Conservation (phyloP, 2,888 invertebrate species). For the Drosophila nr. perissopoda region DNA sequence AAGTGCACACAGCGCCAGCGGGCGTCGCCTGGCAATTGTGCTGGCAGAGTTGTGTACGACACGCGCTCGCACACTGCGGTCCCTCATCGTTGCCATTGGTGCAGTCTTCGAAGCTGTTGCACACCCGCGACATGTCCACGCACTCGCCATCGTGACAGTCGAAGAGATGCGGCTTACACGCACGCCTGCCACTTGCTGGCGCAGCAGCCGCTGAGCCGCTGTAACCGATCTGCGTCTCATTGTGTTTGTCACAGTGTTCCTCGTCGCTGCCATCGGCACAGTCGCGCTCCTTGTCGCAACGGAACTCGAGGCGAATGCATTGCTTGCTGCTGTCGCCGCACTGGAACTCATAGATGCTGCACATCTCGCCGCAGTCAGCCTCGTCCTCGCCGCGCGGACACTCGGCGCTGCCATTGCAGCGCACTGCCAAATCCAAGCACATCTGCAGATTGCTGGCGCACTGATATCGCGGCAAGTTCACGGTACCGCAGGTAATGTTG, state of each 20-base stretch:
- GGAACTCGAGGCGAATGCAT: constrained; percentile 87
- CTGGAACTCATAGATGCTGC: constrained; percentile 88
- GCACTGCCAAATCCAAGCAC: constrained; percentile 82
- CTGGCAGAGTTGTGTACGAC: constrained; percentile 85
- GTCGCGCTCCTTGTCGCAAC: constrained; percentile 88
- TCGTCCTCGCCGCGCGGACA: constrained; percentile 92
- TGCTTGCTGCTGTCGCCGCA: constrained; percentile 88
- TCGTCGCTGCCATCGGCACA: constrained; percentile 92
- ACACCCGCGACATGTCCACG: constrained; percentile 88
- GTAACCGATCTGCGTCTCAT: constrained; percentile 41
- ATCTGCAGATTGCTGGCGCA: constrained; percentile 78
- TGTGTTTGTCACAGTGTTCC: constrained; percentile 85
- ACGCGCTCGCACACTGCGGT: constrained; percentile 87
- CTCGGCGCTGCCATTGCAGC: constrained; percentile 89
- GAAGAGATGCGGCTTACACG: constrained; percentile 85
- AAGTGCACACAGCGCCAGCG: constrained; percentile 88
- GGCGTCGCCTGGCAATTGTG: constrained; percentile 89
- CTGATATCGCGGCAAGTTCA: constrained; percentile 66
- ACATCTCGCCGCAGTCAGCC: constrained; percentile 86
- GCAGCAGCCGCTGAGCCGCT: not conserved
- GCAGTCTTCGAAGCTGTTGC: constrained; percentile 89
- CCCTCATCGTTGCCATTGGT: constrained; percentile 90
- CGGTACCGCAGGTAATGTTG: constrained; percentile 85
- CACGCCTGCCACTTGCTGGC: constrained; percentile 42
- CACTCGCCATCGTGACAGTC: constrained; percentile 88